Percentiles rank a stretch among this genome's conserved stretches.
These are phyloP conservation scores for Esox niger DNA, from an alignment of 2,113 vertebrate species.

Conservation along the genomic window DNA sequence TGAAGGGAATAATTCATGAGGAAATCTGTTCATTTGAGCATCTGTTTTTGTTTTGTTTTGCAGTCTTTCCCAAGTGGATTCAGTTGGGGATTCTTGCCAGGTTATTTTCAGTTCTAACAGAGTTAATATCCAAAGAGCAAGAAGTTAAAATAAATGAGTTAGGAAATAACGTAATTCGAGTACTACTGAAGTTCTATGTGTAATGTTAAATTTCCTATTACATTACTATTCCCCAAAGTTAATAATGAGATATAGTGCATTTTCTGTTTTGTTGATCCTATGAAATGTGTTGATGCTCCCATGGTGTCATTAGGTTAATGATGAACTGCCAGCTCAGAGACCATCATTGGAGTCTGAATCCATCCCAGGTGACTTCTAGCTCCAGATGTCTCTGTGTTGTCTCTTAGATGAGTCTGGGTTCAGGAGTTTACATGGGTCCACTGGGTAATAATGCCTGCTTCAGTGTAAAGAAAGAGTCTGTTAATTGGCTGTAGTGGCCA, in stretches of 20 bases:
- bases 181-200: slow-evolving; percentile 29
- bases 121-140: slow-evolving; percentile 41
- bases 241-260: slow-evolving; percentile 42
- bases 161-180: slow-evolving; percentile 49
- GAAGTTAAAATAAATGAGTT: slow-evolving; percentile 33
- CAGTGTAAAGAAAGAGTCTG: slow-evolving; percentile 16
- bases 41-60: slow-evolving; percentile 59
- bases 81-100: slow-evolving; percentile 61
- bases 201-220: slow-evolving; percentile 29
- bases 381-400: slow-evolving; percentile 58
- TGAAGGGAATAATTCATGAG: slow-evolving; percentile 73
- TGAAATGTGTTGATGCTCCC: slow-evolving; percentile 57
- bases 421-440: slow-evolving; percentile 61
- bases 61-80: slow-evolving; percentile 46
- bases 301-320: slow-evolving; percentile 64
- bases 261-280: slow-evolving; percentile 61
- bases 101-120: slow-evolving; percentile 23
- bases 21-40: slow-evolving; percentile 64
- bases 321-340: slow-evolving; percentile 54
- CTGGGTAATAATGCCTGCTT: slow-evolving; percentile 51
- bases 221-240: slow-evolving; percentile 49
- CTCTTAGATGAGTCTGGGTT: slow-evolving; percentile 58
- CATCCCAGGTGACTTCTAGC: slow-evolving; percentile 46
- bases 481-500: slow-evolving; percentile 34
- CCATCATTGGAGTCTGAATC: slow-evolving; percentile 25